Base-by-base conservation (phyloP, 2,888 invertebrate species). In the Patella pellucida region DNA sequence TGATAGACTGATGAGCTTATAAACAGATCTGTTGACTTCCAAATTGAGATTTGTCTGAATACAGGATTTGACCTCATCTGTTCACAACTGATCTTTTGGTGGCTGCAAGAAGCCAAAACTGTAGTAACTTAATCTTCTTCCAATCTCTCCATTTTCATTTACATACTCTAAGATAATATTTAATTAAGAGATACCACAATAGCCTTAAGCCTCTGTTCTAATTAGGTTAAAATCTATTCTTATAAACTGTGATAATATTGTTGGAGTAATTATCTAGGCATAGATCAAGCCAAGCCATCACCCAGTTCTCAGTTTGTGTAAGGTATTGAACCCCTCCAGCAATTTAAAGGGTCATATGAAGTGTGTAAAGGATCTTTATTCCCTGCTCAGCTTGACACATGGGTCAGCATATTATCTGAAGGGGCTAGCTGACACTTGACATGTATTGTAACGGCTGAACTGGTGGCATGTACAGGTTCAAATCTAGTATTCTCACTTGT, bases 101-200 rank as follows among this genome's bases (percentile, higher is more conserved):
- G 41, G 41, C 41, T 41, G 41, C 41, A 41, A 41, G 41, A 41
- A 41, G 41, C 41, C 41, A 9, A 41, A 41, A 41, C 23, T 62
- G 12, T 23, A 23, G 23, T 62, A 62, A 62, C 62, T 14, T 62
- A 62, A 62, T 62, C 62, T 23, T 11, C 62, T 62, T 11, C 62
- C 62, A 19, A 62, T 62, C 62, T 62, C 19, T 11, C 62, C 62
- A 23, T 23, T 62, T 62, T 23, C 19, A 14, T 23, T 62, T 62
- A 23, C 19, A 62, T 62, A 19, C 23, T 12, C 62, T 19, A 62
- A 23, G 23, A 23, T 23, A 62, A 62, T 62, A 62, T 62, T 62
- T 62, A 23, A 62, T 62, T 62, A 62, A 23, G 62, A 62, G 62
- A 62, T 62, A 23, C 19, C 19, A 62, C 62, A 62, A 62, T 62